Percentiles rank a stretch among this genome's conserved stretches.
Evolutionary conservation across 2,113 vertebrate genomes (phyloP).

Genomic region (Helogale parvula): DNA sequence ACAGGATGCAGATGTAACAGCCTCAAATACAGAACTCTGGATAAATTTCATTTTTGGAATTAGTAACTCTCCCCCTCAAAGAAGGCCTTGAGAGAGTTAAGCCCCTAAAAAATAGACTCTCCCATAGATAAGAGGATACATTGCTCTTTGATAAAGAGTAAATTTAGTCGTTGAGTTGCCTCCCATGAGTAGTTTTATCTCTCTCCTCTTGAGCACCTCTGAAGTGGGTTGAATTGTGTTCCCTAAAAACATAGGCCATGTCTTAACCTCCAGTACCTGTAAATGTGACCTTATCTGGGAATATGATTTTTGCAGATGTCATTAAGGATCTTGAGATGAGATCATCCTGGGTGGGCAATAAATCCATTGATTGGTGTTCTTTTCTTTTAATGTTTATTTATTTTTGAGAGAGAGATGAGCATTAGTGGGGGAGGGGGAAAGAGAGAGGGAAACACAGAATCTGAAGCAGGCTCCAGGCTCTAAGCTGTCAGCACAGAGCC

Average conservation of each 20-base stretch:
- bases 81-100: not conserved
- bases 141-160: not conserved
- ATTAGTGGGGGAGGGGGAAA: too few species aligned
- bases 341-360: not conserved
- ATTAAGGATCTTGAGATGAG: not conserved
- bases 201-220: not conserved
- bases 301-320: not conserved
- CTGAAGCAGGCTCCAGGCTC: too few species aligned
- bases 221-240: not conserved
- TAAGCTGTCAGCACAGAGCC: too few species aligned
- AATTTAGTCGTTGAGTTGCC: not conserved
- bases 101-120: not conserved
- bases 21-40: not conserved
- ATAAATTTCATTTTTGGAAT: not conserved
- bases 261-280: not conserved
- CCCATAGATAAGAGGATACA: not conserved
- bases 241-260: not conserved
- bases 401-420: too few species aligned
- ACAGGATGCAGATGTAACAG: not conserved
- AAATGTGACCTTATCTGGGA: slow-evolving; percentile 21
- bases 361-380: not conserved
- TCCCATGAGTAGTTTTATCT: not conserved
- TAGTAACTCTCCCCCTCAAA: not conserved
- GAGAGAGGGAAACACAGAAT: too few species aligned
- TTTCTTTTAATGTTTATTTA: too few species aligned